These are phyloP conservation scores for Myrmecobius fasciatus DNA, from an alignment of 2,113 vertebrate genomes.

Conservation along the genomic window DNA sequence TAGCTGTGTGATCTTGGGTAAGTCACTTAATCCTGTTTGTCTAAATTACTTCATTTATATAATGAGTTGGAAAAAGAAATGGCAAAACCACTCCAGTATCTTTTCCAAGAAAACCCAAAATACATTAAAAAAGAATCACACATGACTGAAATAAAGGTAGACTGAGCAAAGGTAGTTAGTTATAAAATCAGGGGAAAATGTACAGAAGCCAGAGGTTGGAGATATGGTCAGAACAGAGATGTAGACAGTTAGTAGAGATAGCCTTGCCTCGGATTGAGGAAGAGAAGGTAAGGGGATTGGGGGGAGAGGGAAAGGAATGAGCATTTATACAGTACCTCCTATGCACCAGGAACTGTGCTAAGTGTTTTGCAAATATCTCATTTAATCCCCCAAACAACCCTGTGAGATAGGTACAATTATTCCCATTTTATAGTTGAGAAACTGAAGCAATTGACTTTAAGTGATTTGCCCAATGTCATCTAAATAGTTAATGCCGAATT, in stretches of 20 bases:
- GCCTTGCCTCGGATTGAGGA: not conserved
- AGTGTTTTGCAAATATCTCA: too few relatives aligned
- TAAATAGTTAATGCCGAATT: too few relatives aligned
- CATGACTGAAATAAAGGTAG: not conserved
- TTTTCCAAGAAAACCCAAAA: not conserved
- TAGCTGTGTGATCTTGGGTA: not conserved
- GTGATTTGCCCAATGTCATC: too few relatives aligned
- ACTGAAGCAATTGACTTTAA: too few relatives aligned
- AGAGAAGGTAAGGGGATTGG: too few relatives aligned
- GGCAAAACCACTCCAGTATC: not conserved
- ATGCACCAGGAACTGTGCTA: too few relatives aligned
- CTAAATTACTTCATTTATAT: not conserved
- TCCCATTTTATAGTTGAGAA: too few relatives aligned
- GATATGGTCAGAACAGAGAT: not conserved
- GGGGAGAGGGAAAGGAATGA: too few relatives aligned
- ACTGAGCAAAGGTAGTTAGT: not conserved
- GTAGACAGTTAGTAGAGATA: not conserved
- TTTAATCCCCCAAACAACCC: too few relatives aligned
- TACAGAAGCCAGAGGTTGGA: not conserved
- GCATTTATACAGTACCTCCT: too few relatives aligned
- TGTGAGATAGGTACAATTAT: too few relatives aligned
- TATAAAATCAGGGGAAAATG: not conserved
- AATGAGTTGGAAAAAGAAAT: not conserved
- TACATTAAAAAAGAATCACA: not conserved
- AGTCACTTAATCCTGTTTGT: not conserved